Base-by-base conservation (phyloP, 2,797 vertebrate species). In the Thaleichthys pacificus region DNA sequence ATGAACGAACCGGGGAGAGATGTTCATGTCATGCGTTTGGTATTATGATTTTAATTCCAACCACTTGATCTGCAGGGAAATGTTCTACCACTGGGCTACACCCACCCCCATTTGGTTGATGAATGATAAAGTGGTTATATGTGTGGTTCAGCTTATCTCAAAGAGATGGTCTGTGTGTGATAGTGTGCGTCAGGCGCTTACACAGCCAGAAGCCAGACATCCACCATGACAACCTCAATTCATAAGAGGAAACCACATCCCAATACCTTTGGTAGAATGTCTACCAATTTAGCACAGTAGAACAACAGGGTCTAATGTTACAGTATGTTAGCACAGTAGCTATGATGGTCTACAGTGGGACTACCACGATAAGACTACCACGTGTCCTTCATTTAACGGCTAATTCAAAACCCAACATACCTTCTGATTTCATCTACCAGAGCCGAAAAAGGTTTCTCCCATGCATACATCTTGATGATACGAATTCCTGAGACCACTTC, bases 391-490 rank as follows among this genome's bases (percentile, higher is more conserved):
- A 42, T 24, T 22, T 24, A 35, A 63, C 38, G 3, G 74, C 15
- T 2, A 0, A 57, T 11, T 24, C 6, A 49, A 12, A 61, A 70
- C 24, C 3, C 30, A 1, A 49, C 66, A 84, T 92, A 97, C 97
- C 93, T 95, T 91, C 97, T 94, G 87, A 97, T 85, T 65, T 86
- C 88, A 79, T 90, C 85, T 77, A 98, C 94, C 71, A 98, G 90
- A 0, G 92, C 89, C 0, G 94, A 89, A 72, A 98, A 98, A 5
- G 96, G 93, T 70, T 94, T 96, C 78, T 99, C 97, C 97, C 97
- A 99, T 0, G 95, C 96, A 2, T 96, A 99, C 97, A 99, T 98
- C 89, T 98, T 99, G 80, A 99, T 99, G 70, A 99, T 96, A 71
- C 96, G 93, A 80, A 99, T 98, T 14, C 96, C 97, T 0, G 95